Conservation (phyloP, 2,888 invertebrate genomes). For the Corbicula japonica region DNA sequence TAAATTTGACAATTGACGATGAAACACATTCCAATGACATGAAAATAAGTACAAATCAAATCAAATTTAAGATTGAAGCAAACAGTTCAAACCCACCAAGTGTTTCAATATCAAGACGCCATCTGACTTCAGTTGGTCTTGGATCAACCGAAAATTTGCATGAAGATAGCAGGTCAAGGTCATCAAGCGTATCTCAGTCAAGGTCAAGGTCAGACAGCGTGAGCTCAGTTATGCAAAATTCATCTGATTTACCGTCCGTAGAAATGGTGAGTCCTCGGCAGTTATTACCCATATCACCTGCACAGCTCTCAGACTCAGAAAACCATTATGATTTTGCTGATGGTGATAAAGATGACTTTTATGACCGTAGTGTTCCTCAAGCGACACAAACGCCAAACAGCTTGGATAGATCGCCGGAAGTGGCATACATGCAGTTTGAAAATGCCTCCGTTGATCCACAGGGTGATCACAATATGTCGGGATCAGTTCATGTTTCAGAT, state of each 20-base stretch:
- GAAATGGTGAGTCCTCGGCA: slow-evolving; percentile 1
- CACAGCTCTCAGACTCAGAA: not conserved
- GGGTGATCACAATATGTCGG: not conserved
- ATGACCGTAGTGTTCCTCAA: slow-evolving; percentile 1
- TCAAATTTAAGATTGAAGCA: slow-evolving; percentile 6
- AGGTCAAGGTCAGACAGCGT: slow-evolving; percentile 14
- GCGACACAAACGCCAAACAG: not conserved
- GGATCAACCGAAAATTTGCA: slow-evolving; percentile 14
- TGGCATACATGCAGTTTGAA: not conserved
- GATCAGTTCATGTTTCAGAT: slow-evolving; percentile 3
- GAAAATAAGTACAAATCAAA: not conserved
- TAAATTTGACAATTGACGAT: slow-evolving; percentile 14
- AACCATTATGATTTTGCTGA: slow-evolving; percentile 4
- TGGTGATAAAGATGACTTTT: not conserved
- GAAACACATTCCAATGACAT: slow-evolving; percentile 1
- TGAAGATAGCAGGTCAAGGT: slow-evolving; percentile 11
- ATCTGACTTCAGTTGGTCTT: not conserved
- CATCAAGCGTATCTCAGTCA: slow-evolving; percentile 13
- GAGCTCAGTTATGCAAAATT: not conserved
- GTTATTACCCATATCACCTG: not conserved
- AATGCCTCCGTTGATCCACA: not conserved
- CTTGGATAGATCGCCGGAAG: not conserved
- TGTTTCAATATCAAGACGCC: not conserved
- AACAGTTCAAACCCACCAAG: slow-evolving; percentile 17
- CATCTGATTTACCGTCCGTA: slow-evolving; percentile 1